Evolutionary conservation across 2,797 vertebrate genomes (phyloP), one percentile per base, ranked within the genome.

Genomic region (Octomys mimax): DNA sequence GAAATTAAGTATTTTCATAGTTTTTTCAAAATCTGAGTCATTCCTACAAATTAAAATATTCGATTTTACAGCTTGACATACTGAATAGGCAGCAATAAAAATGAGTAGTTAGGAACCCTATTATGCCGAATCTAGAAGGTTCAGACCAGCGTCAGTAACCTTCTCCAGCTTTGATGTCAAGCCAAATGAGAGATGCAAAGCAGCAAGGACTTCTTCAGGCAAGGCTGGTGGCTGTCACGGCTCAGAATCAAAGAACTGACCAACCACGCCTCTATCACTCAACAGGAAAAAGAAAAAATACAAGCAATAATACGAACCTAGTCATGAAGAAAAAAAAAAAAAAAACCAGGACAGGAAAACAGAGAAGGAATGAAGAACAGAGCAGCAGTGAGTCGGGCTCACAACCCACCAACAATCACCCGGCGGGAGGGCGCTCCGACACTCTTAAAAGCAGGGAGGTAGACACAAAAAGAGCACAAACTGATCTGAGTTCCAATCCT

Each of bases 1-100:
- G 77, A 26, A 87, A 91, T 64, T 95, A 64, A 62, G 36, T 54
- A 59, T 89, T 95, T 97, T 90, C 75, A 64, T 28, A 93, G 90
- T 73, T 75, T n/a, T 86, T 89, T 88, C 39, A 92, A 89, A 75
- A 79, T 96, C 81, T 97, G 94, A 96, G 82, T 98, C 88, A 96
- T 87, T 88, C 61, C 66, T 95, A 42, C 88, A 90, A 93, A 96
- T 88, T 90, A 95, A 94, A 94, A 89, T 49, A 94, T n/a, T 87
- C 82, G 75, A 33, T 82, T 95, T 92, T 87, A 91, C 31, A 91
- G 78, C 70, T 52, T 94, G 96, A 89, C 93, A 93, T 71, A 93
- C 11, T 59, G 54, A 96, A 59, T 6, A 96, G 95, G 87, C 92
- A 91, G 86, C 70, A 89, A 94, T 88, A 92, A 90, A 96, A 88